Conservation (phyloP, 2,113 vertebrate genomes). For the Centrocercus urophasianus region DNA sequence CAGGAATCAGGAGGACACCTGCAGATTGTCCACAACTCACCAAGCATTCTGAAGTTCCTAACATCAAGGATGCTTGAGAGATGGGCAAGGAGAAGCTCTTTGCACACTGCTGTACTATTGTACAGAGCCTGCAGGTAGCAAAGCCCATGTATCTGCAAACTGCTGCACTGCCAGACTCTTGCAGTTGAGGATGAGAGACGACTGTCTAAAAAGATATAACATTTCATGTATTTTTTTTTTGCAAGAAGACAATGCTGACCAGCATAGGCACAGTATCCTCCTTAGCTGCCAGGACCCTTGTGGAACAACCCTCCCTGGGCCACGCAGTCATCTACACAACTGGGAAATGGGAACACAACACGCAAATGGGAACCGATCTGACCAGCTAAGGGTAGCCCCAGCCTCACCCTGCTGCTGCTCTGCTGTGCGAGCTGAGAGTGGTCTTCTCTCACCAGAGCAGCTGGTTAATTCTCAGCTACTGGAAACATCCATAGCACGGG, state of each 20-base stretch:
- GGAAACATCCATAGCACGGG: neutral
- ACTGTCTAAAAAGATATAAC: neutral
- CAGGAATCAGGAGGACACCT: too few relatives aligned
- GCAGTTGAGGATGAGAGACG: neutral
- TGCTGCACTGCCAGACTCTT: neutral
- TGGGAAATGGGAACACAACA: too few relatives aligned
- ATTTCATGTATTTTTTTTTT: neutral
- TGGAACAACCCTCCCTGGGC: neutral
- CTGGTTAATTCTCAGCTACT: neutral
- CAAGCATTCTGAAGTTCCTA: neutral
- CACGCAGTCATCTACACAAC: neutral
- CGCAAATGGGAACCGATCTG: fast-evolving
- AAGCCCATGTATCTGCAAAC: neutral
- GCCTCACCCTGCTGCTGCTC: neutral
- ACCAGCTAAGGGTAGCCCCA: neutral
- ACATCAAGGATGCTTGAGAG: neutral
- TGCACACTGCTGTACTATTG: neutral
- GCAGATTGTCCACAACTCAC: neutral
- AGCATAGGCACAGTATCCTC: neutral
- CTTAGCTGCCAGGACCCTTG: neutral
- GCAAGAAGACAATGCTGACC: neutral
- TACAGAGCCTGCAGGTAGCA: neutral
- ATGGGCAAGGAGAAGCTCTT: neutral
- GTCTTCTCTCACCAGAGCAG: neutral
- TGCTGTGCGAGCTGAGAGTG: fast-evolving